These are phyloP conservation scores for Poicephalus meyeri DNA, from an alignment of 2,113 vertebrate species.

Conservation along the genomic window DNA sequence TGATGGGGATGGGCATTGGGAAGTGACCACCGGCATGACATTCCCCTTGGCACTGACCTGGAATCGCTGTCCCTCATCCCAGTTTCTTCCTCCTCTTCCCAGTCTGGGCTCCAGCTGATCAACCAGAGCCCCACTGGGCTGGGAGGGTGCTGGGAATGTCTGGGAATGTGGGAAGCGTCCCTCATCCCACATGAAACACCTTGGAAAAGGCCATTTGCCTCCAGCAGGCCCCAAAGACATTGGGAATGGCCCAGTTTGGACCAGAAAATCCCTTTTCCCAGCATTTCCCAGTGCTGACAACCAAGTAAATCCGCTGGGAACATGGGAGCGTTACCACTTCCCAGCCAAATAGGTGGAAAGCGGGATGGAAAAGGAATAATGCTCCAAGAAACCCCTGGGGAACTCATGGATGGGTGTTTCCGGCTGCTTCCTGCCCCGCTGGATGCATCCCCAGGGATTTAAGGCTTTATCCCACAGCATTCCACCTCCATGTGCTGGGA, in stretches of 20 bases:
- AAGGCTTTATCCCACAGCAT: background rate
- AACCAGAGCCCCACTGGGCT: background rate
- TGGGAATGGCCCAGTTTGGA: background rate
- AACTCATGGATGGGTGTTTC: accelerated
- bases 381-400: accelerated
- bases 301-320: background rate
- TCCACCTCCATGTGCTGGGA: background rate
- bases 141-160: background rate
- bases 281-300: accelerated
- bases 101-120: background rate
- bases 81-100: background rate
- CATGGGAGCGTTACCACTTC: accelerated
- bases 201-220: background rate
- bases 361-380: background rate
- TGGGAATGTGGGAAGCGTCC: background rate
- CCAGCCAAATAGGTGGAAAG: accelerated
- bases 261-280: background rate
- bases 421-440: background rate
- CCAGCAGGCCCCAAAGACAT: background rate
- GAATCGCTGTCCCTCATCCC: background rate
- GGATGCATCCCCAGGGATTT: background rate
- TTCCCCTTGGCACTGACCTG: background rate
- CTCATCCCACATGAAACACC: background rate
- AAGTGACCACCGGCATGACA: background rate
- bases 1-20: background rate